Evolutionary conservation across 2,888 invertebrate genomes (phyloP).

Genomic region (Drosophila pseudotakahashii): DNA sequence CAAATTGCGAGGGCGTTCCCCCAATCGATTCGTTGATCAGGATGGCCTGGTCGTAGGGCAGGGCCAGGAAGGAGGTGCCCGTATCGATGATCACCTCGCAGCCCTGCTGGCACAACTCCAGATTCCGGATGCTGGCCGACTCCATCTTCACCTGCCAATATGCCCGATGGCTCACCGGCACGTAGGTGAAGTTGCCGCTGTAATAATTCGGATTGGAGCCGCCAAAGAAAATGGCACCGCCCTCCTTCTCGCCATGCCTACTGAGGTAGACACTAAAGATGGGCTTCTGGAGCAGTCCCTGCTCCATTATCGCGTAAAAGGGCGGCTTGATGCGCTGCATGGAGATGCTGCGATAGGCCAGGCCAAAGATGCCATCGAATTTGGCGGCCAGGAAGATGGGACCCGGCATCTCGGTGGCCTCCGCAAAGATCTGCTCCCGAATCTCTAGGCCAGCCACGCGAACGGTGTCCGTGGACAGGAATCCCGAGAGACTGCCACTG

Average conservation of each 20-base stretch:
- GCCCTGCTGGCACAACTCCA: conserved; percentile 56
- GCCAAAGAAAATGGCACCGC: conserved; percentile 67
- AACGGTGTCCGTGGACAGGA: conserved; percentile 59
- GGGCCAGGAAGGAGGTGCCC: conserved; percentile 97
- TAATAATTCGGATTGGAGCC: conserved; percentile 60
- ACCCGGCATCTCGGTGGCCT: conserved; percentile 71
- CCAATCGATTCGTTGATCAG: conserved; percentile 92
- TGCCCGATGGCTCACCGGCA: conserved; percentile 56
- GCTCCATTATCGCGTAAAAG: conserved; percentile 65
- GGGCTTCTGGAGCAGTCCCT: conserved; percentile 43
- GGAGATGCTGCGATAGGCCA: conserved; percentile 63
- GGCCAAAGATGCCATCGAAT: conserved; percentile 71
- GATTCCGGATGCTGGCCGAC: conserved; percentile 46
- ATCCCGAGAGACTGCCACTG: conserved; percentile 63
- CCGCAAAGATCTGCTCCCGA: conserved; percentile 60
- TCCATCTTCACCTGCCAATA: conserved; percentile 68
- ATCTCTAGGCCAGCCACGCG: conserved; percentile 59
- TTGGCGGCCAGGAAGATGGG: conserved; percentile 70
- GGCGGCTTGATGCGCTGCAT: conserved; percentile 66
- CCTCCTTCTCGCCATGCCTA: conserved; percentile 29
- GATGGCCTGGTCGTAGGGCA: conserved; percentile 91
- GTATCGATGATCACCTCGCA: conserved; percentile 71
- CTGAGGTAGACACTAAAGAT: conserved; percentile 67
- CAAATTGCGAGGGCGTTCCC: conserved; percentile 91
- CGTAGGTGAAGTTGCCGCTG: conserved; percentile 65